Conservation (phyloP, 2,888 invertebrate species). For the Elegia similella region DNA sequence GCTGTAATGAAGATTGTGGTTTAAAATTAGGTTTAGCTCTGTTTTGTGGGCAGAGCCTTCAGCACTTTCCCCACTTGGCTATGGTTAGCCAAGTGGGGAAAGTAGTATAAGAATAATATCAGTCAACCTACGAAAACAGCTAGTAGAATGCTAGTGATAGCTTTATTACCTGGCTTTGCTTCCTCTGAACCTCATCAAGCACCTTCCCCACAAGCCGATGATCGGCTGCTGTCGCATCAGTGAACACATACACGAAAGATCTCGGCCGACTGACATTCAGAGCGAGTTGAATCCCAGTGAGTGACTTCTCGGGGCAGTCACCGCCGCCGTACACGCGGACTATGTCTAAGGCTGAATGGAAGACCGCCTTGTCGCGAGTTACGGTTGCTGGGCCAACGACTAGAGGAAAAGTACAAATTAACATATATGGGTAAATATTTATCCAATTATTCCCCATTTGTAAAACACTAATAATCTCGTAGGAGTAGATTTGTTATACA, state of each 20-base stretch:
- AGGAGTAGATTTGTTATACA: too few relatives aligned
- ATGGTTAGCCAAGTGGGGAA: too few relatives aligned
- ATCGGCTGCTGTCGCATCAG: constrained; percentile 88
- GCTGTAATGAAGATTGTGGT: too few relatives aligned
- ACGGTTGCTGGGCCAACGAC: constrained; percentile 84
- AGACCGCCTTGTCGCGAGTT: constrained; percentile 82
- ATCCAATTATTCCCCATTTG: too few relatives aligned
- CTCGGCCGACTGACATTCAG: constrained; percentile 83
- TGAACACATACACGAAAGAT: constrained; percentile 89
- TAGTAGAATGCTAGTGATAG: too few relatives aligned
- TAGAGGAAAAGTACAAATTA: constrained; percentile 35
- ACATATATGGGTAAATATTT: too few relatives aligned
- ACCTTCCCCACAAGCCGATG: constrained; percentile 83
- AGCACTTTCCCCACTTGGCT: too few relatives aligned
- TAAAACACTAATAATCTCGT: too few relatives aligned
- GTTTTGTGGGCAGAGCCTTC: too few relatives aligned
- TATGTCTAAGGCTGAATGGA: constrained; percentile 78
- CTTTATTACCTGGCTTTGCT: constrained; percentile 87
- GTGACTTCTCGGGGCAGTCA: constrained; percentile 88
- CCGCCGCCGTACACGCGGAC: constrained; percentile 85
- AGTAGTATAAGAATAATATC: too few relatives aligned
- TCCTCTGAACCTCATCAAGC: constrained; percentile 85
- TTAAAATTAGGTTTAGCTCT: too few relatives aligned
- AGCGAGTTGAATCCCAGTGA: constrained; percentile 85
- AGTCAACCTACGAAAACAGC: too few relatives aligned